These are phyloP conservation scores for Phortica okadai DNA, from an alignment of 2,888 invertebrate species.

Conservation along the genomic window DNA sequence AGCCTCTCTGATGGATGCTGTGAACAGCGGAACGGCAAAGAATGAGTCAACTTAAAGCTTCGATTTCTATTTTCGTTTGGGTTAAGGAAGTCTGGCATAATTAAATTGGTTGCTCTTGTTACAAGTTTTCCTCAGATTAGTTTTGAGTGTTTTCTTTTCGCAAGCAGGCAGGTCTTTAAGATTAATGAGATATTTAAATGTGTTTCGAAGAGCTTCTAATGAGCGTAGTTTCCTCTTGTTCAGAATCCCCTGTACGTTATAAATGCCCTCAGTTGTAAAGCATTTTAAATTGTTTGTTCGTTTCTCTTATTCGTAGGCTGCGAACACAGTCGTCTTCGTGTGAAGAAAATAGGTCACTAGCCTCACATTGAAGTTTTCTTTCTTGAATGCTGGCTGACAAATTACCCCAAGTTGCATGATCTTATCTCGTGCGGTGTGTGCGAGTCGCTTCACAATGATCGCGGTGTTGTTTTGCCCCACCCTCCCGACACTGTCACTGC, in stretches of 20 bases:
- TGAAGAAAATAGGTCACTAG: slow-evolving; percentile 3
- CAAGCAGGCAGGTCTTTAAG: not conserved
- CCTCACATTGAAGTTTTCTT: not conserved
- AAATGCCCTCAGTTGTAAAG: not conserved
- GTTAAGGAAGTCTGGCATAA: too few relatives aligned
- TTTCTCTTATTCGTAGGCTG: not conserved
- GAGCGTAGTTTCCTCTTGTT: not conserved
- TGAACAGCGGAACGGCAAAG: not conserved
- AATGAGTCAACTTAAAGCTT: not conserved
- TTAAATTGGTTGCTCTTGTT: too few relatives aligned
- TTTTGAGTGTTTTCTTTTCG: too few relatives aligned
- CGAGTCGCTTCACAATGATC: not conserved
- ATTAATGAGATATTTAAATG: slow-evolving; percentile 10
- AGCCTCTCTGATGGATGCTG: not conserved
- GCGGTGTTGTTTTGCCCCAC: not conserved
- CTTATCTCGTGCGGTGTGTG: not conserved
- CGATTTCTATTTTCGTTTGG: not conserved
- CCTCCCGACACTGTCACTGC: not conserved
- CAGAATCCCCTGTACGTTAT: too few relatives aligned
- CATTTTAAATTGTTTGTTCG: not conserved
- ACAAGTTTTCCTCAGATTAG: too few relatives aligned
- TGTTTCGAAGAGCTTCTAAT: slow-evolving; percentile 7
- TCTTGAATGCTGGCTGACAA: slow-evolving; percentile 6
- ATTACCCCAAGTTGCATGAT: not conserved
- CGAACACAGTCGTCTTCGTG: not conserved